Percentiles rank a stretch among this genome's conserved stretches.
Conservation (phyloP, 2,888 invertebrate genomes). For the Cancer borealis region DNA sequence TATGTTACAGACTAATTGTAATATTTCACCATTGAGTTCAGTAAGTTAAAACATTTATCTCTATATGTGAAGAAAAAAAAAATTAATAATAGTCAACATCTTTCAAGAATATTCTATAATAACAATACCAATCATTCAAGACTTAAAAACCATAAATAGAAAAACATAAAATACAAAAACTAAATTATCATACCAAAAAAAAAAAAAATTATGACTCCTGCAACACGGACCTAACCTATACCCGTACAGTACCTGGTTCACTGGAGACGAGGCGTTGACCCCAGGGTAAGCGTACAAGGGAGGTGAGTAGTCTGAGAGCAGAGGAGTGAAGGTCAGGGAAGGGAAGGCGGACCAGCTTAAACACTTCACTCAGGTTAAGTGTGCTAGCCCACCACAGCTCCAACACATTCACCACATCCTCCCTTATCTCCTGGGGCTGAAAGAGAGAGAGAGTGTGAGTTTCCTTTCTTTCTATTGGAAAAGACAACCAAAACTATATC, state of each 20-base stretch:
- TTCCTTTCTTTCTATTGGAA: background rate
- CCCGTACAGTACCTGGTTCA: slow-evolving; percentile 83
- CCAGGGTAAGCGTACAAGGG: slow-evolving; percentile 88
- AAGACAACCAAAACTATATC: no score
- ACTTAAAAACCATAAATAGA: no score
- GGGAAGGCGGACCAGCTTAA: slow-evolving; percentile 84
- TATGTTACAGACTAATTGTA: no score
- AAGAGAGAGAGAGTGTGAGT: background rate
- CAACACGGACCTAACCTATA: background rate
- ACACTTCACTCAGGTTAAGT: slow-evolving; percentile 65
- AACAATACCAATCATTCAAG: no score
- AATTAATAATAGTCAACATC: no score
- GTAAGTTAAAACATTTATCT: no score
- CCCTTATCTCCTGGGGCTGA: slow-evolving; percentile 80
- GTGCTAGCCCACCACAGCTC: slow-evolving; percentile 86
- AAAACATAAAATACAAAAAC: no score
- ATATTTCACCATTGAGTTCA: no score
- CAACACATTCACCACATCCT: slow-evolving; percentile 81
- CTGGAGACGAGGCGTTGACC: slow-evolving; percentile 87
- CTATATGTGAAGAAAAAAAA: no score
- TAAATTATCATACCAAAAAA: background rate
- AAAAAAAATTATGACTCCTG: background rate
- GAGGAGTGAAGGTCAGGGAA: slow-evolving; percentile 89
- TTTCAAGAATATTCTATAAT: no score
- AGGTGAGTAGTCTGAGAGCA: slow-evolving; percentile 85